phyloP scores from a whole-genome alignment of 2,797 vertebrate genomes.

The Danio choprae region DNA sequence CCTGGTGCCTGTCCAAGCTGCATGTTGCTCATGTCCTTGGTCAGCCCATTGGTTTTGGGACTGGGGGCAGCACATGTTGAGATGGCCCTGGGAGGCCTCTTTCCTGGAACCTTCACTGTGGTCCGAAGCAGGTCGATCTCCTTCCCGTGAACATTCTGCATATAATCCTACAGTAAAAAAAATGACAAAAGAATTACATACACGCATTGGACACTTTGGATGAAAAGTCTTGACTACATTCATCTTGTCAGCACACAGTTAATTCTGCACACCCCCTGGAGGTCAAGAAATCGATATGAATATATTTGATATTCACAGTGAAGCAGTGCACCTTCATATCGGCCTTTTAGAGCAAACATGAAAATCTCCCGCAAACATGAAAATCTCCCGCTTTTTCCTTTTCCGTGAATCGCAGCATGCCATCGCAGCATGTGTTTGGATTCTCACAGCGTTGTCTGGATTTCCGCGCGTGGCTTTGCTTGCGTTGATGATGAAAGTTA shows the following conservation, averaged over 20 bases:
- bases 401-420: conserved; percentile 44
- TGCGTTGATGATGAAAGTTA: conserved; percentile 77
- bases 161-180: conserved; percentile 86
- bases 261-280: conserved; percentile 22
- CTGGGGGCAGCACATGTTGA: conserved; percentile 88
- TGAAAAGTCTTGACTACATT: conserved; percentile 38
- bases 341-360: not conserved
- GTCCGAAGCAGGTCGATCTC: conserved; percentile 96
- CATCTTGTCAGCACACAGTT: conserved; percentile 41
- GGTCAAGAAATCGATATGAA: conserved; percentile 29
- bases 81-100: conserved; percentile 91
- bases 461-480: conserved; percentile 44
- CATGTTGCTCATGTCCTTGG: conserved; percentile 93
- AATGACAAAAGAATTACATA: conserved; percentile 1
- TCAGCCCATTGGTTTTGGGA: conserved; percentile 91
- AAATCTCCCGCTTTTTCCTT: conserved; percentile 23
- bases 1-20: conserved; percentile 90
- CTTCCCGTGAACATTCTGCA: conserved; percentile 98
- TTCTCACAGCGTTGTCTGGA: conserved; percentile 45
- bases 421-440: conserved; percentile 50
- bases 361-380: conserved; percentile 19
- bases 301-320: conserved; percentile 30
- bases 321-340: not conserved
- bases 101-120: conserved; percentile 96
- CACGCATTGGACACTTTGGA: conserved; percentile 10